Percentiles rank a stretch among this genome's conserved stretches.
phyloP scores from a whole-genome alignment of 2,113 vertebrate genomes.

The Phylloscopus whistleri region DNA sequence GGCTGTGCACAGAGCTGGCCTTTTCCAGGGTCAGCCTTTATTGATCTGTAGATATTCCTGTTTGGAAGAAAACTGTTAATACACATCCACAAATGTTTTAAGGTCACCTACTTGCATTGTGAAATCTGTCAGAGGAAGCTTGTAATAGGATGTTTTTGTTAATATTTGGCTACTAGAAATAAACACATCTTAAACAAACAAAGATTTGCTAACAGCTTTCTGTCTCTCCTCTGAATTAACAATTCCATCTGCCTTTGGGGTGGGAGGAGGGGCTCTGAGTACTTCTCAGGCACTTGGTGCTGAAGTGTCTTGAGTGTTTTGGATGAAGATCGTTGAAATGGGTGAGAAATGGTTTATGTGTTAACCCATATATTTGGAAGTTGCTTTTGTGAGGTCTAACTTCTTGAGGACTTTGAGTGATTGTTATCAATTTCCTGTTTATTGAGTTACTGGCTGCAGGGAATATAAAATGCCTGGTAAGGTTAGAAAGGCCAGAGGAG shows the following conservation, averaged over 20 bases:
- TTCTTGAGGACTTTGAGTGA: neutral
- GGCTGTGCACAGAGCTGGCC: neutral
- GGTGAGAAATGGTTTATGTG: neutral
- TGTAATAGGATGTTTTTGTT: constrained; percentile 53
- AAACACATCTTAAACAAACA: constrained; percentile 54
- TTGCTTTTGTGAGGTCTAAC: neutral
- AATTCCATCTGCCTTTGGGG: neutral
- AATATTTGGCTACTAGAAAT: constrained; percentile 60
- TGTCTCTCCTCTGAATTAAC: constrained; percentile 42
- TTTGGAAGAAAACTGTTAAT: constrained; percentile 2
- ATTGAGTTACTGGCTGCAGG: neutral
- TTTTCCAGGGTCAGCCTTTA: neutral
- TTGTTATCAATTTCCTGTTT: neutral
- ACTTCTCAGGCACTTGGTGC: neutral
- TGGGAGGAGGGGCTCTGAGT: neutral
- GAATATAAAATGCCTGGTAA: neutral
- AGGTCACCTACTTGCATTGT: constrained; percentile 31
- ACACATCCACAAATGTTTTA: constrained; percentile 6
- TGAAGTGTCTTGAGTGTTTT: neutral
- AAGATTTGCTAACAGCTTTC: constrained; percentile 45
- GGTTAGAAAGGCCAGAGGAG: neutral
- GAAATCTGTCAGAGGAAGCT: constrained; percentile 17
- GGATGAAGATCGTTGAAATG: neutral
- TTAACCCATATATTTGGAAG: neutral
- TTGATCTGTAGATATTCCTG: neutral